These are phyloP conservation scores for Cromileptes altivelis DNA, from an alignment of 2,113 vertebrate genomes.

Conservation along the genomic window DNA sequence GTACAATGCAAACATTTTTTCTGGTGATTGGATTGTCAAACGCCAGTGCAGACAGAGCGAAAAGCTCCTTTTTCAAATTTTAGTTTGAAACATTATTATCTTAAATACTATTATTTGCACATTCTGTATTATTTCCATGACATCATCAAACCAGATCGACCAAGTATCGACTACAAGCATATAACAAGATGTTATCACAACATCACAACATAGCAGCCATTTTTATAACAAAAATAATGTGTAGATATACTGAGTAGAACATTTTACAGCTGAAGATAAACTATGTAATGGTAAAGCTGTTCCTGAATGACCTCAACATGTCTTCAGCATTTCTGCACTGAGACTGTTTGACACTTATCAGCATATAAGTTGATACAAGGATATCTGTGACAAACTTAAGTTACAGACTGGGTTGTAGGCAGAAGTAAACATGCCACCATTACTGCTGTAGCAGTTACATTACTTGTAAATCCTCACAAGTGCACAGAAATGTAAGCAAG, in stretches of 20 bases:
- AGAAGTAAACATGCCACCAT: background rate
- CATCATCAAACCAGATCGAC: background rate
- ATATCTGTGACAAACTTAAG: background rate
- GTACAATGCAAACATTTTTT: too few relatives aligned
- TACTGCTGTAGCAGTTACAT: background rate
- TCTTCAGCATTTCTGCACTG: background rate
- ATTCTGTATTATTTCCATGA: slow-evolving; percentile 1
- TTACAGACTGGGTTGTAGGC: background rate
- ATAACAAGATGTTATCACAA: background rate
- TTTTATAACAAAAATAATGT: background rate
- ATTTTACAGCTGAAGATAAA: background rate
- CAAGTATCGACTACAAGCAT: background rate
- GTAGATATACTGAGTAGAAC: background rate
- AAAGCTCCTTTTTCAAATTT: background rate
- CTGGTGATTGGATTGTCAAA: background rate
- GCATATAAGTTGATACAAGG: background rate
- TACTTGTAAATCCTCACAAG: background rate
- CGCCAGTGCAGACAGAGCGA: fast-evolving
- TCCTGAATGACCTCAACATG: background rate
- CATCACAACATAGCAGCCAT: background rate
- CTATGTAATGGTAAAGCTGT: too few relatives aligned
- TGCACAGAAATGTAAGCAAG: background rate
- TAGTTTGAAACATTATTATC: background rate
- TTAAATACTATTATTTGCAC: background rate
- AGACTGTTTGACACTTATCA: background rate